phyloP scores from a whole-genome alignment of 2,888 invertebrate genomes.

The Synergus umbraculus region DNA sequence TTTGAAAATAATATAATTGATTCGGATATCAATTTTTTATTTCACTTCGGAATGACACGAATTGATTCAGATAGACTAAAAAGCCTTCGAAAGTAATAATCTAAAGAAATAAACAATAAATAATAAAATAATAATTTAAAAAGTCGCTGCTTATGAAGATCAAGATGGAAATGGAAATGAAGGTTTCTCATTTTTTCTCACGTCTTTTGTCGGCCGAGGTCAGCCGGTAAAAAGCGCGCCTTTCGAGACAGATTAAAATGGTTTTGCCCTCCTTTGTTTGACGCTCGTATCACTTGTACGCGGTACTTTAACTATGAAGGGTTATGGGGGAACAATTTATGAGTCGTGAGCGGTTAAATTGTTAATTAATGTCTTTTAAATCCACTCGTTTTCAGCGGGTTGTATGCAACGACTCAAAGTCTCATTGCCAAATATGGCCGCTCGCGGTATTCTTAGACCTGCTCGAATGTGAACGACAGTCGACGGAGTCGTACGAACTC shows the following conservation, averaged over 20 bases:
- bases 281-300: conserved; percentile 17
- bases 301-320: conserved; percentile 14
- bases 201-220: conserved; percentile 39
- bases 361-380: conserved; percentile 13
- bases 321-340: background rate
- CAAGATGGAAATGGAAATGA: conserved; percentile 26
- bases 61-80: background rate
- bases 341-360: background rate
- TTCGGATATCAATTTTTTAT: no score
- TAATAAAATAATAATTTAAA: background rate
- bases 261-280: conserved; percentile 26
- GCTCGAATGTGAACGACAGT: conserved; percentile 70
- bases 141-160: background rate
- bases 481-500: conserved; percentile 65
- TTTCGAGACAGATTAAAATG: conserved; percentile 38
- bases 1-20: no score
- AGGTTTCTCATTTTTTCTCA: conserved; percentile 37
- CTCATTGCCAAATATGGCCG: conserved; percentile 77
- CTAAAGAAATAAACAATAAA: no score
- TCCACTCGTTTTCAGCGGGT: conserved; percentile 14
- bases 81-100: background rate
- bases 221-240: conserved; percentile 38
- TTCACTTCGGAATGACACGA: no score
- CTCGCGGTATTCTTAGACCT: conserved; percentile 75
- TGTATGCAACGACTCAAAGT: conserved; percentile 63